These are phyloP conservation scores for Cavia aperea DNA, from an alignment of 2,113 vertebrate species.

Conservation along the genomic window DNA sequence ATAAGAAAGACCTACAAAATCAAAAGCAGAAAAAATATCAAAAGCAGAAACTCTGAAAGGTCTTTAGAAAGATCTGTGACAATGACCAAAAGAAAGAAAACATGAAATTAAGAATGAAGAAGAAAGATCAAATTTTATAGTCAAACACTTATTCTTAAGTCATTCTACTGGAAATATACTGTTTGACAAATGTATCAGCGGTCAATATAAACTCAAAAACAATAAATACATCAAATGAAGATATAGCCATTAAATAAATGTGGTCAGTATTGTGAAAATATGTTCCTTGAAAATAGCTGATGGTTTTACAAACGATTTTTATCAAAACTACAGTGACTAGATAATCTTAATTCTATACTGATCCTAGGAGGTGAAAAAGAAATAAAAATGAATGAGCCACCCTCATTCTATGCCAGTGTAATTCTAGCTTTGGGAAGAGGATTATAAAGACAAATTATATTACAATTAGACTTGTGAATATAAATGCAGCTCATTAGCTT, in stretches of 20 bases:
- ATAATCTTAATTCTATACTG: not conserved
- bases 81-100: not conserved
- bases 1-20: not conserved
- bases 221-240: not conserved
- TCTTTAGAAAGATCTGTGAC: not conserved
- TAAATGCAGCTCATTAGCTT: constrained; percentile 3
- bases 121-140: not conserved
- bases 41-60: not conserved
- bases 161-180: not conserved
- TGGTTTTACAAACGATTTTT: constrained; percentile 6
- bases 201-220: not conserved
- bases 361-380: not conserved
- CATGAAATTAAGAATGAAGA: not conserved
- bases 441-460: constrained; percentile 17
- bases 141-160: not conserved
- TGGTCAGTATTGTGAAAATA: not conserved
- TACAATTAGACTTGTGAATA: not conserved
- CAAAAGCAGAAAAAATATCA: not conserved
- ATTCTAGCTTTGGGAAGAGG: not conserved
- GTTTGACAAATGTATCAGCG: not conserved
- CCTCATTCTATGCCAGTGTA: not conserved
- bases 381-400: not conserved
- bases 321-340: not conserved
- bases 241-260: not conserved
- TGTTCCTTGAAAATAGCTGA: not conserved